Percentiles rank a stretch among this genome's conserved stretches.
These are phyloP conservation scores for Hypomesus transpacificus DNA, from an alignment of 2,113 vertebrate species.

Conservation along the genomic window DNA sequence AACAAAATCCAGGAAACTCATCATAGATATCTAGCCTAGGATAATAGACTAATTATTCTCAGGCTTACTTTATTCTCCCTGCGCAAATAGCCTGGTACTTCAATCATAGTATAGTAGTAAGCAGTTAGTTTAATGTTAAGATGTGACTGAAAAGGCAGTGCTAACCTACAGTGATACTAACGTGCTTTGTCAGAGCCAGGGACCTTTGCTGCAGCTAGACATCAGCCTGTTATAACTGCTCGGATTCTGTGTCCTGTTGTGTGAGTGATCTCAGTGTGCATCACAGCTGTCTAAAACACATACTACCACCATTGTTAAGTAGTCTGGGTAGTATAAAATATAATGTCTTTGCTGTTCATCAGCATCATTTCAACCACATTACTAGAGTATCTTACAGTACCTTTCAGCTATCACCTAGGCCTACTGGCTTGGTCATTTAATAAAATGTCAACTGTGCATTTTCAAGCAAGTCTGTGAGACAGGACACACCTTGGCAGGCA, in stretches of 20 bases:
- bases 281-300: conserved; percentile 31
- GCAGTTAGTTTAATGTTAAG: not conserved
- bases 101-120: not conserved
- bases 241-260: conserved; percentile 7
- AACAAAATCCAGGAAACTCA: not conserved
- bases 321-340: too few species aligned
- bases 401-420: too few species aligned
- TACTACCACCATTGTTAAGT: not conserved
- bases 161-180: not conserved
- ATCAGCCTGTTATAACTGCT: not conserved
- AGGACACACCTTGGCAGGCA: too few species aligned
- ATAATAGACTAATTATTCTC: not conserved
- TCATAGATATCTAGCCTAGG: not conserved
- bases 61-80: too few species aligned
- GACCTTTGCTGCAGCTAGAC: too few species aligned
- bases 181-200: too few species aligned
- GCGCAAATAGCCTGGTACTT: not conserved
- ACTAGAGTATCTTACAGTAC: too few species aligned
- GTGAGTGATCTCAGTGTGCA: not conserved
- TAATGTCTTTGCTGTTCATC: too few species aligned
- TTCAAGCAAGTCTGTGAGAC: too few species aligned
- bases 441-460: too few species aligned
- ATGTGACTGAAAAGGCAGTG: not conserved
- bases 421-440: too few species aligned
- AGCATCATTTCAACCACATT: too few species aligned